Evolutionary conservation across 1,140 invertebrate species (phyloP).

Genomic region (Rhizoglyphus robini): DNA sequence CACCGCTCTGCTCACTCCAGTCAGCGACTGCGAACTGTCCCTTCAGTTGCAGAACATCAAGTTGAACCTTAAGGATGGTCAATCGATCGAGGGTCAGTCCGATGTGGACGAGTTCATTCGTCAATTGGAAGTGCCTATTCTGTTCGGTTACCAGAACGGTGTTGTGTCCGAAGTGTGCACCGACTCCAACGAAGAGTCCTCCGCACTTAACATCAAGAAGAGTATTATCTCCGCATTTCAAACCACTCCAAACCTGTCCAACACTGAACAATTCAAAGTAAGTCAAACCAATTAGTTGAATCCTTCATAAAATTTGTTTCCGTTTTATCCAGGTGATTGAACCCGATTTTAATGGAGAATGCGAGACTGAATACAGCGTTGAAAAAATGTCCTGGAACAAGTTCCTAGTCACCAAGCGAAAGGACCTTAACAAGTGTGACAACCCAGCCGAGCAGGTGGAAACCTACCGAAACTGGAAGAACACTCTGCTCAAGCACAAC

Average conservation of each 20-base stretch:
- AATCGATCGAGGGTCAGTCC: background rate
- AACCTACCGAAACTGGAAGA: background rate
- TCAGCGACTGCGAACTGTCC: slow-evolving; percentile 7
- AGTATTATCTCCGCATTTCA: slow-evolving; percentile 20
- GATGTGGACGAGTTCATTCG: background rate
- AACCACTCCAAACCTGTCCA: background rate
- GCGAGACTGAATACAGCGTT: slow-evolving; percentile 18
- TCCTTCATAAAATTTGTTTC: background rate
- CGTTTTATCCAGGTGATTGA: slow-evolving; percentile 2
- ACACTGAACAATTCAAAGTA: background rate
- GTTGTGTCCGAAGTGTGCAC: slow-evolving; percentile 11
- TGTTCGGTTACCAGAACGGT: slow-evolving; percentile 17
- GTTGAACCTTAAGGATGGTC: background rate
- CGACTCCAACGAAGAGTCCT: background rate
- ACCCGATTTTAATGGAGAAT: slow-evolving; percentile 19
- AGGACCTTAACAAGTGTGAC: background rate
- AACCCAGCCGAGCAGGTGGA: background rate
- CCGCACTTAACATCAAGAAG: slow-evolving; percentile 19
- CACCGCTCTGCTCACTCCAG: background rate
- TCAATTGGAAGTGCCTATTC: background rate
- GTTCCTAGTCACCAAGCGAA: background rate
- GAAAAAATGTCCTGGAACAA: background rate
- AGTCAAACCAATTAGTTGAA: background rate
- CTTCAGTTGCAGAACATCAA: slow-evolving; percentile 11
- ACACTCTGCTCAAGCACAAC: background rate